Evolutionary conservation across 2,113 vertebrate genomes (phyloP), one percentile per base, ranked within the genome.

Genomic region (Carlito syrichta): DNA sequence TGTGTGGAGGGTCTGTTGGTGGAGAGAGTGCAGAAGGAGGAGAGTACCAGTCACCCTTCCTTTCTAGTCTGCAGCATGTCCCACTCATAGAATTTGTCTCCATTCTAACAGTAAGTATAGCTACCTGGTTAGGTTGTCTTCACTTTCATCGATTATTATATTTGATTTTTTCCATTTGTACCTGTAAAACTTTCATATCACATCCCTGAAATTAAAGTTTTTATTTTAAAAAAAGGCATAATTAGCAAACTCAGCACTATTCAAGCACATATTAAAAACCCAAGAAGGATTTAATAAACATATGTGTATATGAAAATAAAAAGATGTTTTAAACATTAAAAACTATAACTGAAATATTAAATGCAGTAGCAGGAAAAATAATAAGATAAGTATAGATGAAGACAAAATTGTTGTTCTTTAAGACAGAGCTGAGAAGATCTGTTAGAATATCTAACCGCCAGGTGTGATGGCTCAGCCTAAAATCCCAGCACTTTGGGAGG

Each of bases 11-110:
- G 40, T 88, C 43, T 35, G 48, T 91, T 60, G 99, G 99, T 43
- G 98, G 98, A 45, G 98, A 99, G 74, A 99, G 99, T 93, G 99
- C 60, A 52, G 27, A 99, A 54, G 99, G 98, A 74, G 98, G 99
- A 48, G 98, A 99, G 68, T 98, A 98, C 71, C 98, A 96, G 97
- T 38, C 13, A 69, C 25, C 56, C 54, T 38, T 69, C 17, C n/a
- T 48, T 71, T 54, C 22, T 71, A 19, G 43, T 52, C 68, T 27
- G 19, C 2, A 86, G 32, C 2, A 45, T 38, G 38, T 40, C 63
- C 63, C 7, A 66, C 2, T 38, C 45, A 40, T 1, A 66, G 10
- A 93, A 71, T 10, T 48, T 68, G 27, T 32, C 84, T 38, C 22
- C 35, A 62, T 20, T 25, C 5, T 50, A 73, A 60, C 0, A 69